Evolutionary conservation across 2,888 invertebrate genomes (phyloP), one percentile per base, ranked within the genome.

Genomic region (Euclidia mi): DNA sequence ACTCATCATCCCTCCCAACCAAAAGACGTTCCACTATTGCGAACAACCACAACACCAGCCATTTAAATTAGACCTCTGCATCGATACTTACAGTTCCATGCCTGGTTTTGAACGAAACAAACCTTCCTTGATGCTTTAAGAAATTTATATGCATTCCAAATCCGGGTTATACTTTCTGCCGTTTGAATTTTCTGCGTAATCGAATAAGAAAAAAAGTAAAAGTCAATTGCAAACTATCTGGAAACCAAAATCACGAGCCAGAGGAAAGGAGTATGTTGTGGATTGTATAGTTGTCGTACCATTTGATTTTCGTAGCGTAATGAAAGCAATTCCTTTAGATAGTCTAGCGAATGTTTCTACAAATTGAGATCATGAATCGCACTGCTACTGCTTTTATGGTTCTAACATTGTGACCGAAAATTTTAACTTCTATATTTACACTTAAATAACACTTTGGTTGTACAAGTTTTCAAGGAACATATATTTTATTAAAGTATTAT

Each of bases 271-370:
- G n/a, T n/a, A n/a, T n/a, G n/a, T n/a, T n/a, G n/a, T n/a, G n/a
- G n/a, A n/a, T n/a, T n/a, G n/a, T n/a, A 50, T 43, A 38, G 20
- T 51, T 51, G 44, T 44, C 44, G 18, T 44, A 44, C 31, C 31
- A 44, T 44, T 44, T 43, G 31, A 38, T 51, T 29, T 28, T 20
- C 29, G 18, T n/a, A 20, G 18, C 25, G 37, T 44, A 44, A 51
- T 51, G 43, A 44, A 44, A 51, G 44, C 51, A 20, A 51, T 51
- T 44, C 31, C 31, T 44, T 51, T 20, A 37, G 31, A 44, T 51
- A 31, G 37, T 43, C 38, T 38, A 32, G 37, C 3, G 37, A 51
- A 31, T 32, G 32, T 38, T 44, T 29, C 31, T 48, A 43, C 12
- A 37, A 47, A 48, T 55, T 42, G 42, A 38, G 42, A 32, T 38